These are phyloP conservation scores for Leucophenga montana DNA, from an alignment of 2,888 invertebrate genomes.

Conservation along the genomic window DNA sequence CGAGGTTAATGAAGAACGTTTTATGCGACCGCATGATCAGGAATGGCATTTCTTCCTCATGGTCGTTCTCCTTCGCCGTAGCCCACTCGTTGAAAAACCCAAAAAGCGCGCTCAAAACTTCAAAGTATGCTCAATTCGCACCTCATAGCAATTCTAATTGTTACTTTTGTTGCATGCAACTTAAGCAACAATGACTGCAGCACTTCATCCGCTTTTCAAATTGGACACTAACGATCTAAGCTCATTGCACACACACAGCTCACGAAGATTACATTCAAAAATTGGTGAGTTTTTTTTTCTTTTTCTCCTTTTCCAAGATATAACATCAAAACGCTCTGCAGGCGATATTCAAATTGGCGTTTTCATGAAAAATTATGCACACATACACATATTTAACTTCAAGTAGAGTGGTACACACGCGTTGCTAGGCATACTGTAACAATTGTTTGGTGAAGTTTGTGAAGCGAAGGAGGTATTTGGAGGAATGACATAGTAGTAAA, in stretches of 20 bases:
- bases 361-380: too few species aligned
- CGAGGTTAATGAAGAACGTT: slow-evolving; percentile 32
- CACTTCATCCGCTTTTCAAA: too few species aligned
- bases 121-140: slow-evolving; percentile 13
- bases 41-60: neutral
- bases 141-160: slow-evolving; percentile 23
- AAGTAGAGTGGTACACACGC: neutral
- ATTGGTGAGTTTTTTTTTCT: neutral
- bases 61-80: neutral
- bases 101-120: neutral
- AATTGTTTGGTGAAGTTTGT: too few species aligned
- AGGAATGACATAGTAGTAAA: too few species aligned
- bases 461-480: too few species aligned
- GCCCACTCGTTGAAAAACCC: neutral
- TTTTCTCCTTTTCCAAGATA: too few species aligned
- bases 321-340: too few species aligned
- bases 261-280: neutral
- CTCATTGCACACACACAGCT: neutral
- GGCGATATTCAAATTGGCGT: too few species aligned
- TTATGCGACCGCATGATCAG: slow-evolving; percentile 26
- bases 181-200: too few species aligned
- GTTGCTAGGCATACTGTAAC: neutral
- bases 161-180: slow-evolving; percentile 8
- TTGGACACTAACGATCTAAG: neutral
- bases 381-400: too few species aligned